Conservation (phyloP, 1,140 invertebrate genomes). For the Pseudomyrmex cubaensis region DNA sequence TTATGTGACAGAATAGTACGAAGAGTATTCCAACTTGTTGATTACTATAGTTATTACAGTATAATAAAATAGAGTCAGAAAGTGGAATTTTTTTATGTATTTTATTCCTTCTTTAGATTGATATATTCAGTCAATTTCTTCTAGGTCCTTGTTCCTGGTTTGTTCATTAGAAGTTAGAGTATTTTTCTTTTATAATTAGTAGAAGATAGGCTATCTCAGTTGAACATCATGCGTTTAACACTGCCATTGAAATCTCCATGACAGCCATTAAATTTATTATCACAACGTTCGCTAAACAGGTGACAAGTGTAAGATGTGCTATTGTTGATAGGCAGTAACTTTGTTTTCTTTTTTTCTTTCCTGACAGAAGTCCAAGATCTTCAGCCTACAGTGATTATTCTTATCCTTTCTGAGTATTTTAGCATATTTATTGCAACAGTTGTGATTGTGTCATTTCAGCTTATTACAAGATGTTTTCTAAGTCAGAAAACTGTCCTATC, state of each 20-base stretch:
- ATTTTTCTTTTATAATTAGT: conserved; percentile 58
- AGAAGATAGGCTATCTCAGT: conserved; percentile 44
- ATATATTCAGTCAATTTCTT: conserved; percentile 66
- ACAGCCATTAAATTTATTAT: conserved; percentile 77
- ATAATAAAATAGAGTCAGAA: conserved; percentile 70
- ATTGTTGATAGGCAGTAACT: conserved; percentile 79
- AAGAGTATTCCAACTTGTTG: conserved; percentile 57
- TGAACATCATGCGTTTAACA: conserved; percentile 60
- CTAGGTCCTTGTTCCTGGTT: conserved; percentile 61
- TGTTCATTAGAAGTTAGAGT: conserved; percentile 71
- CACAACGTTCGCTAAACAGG: conserved; percentile 73
- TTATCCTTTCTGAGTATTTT: conserved; percentile 76
- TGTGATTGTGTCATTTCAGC: conserved; percentile 46
- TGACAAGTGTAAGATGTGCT: conserved; percentile 75
- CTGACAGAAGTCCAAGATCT: conserved; percentile 75
- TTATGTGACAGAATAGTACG: conserved; percentile 57
- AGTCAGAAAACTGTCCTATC: conserved; percentile 64
- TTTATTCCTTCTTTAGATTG: conserved; percentile 51
- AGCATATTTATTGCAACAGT: conserved; percentile 73
- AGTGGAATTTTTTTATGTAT: conserved; percentile 58
- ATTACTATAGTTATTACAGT: conserved; percentile 55
- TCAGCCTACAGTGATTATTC: conserved; percentile 65
- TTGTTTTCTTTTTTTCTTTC: conserved; percentile 73
- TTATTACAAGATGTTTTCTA: conserved; percentile 64
- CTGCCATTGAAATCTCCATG: conserved; percentile 38